These are phyloP conservation scores for Lymantria dispar DNA, from an alignment of 2,888 invertebrate species.

Conservation along the genomic window DNA sequence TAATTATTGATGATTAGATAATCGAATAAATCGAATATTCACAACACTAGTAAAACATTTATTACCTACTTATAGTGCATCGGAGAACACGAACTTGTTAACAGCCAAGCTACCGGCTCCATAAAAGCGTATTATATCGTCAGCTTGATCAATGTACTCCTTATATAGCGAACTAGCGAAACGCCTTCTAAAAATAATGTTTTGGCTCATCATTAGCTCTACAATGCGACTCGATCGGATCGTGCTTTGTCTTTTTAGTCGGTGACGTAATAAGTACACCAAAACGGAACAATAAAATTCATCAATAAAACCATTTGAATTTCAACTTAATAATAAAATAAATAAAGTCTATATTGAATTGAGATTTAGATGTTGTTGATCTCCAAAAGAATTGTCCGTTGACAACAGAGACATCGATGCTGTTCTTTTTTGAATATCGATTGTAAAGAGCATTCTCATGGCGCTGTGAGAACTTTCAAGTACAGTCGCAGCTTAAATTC, in stretches of 20 bases:
- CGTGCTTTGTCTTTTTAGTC: conserved; percentile 79
- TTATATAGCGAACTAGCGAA: conserved; percentile 53
- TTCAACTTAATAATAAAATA: conserved; percentile 23
- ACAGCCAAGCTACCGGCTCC: conserved; percentile 59
- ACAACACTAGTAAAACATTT: no score
- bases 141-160: conserved; percentile 49
- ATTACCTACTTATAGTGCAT: no score
- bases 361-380: conserved; percentile 45
- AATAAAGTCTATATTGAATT: conserved; percentile 36
- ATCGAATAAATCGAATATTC: no score
- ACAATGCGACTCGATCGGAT: conserved; percentile 67
- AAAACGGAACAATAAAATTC: conserved; percentile 69
- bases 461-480: conserved; percentile 76
- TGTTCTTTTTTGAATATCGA: conserved; percentile 80
- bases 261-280: conserved; percentile 74
- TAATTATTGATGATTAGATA: no score
- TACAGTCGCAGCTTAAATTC: conserved; percentile 69
- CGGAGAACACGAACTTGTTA: conserved; percentile 22
- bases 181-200: conserved; percentile 73
- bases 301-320: conserved; percentile 24
- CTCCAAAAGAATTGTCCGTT: conserved; percentile 76
- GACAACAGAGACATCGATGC: conserved; percentile 80
- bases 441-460: conserved; percentile 80
- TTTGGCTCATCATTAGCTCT: conserved; percentile 74
- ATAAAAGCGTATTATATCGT: conserved; percentile 63